Evolutionary conservation across 53 echinoderm and acorn worm genomes (phyloP).

Genomic region (Patiria pectinifera): DNA sequence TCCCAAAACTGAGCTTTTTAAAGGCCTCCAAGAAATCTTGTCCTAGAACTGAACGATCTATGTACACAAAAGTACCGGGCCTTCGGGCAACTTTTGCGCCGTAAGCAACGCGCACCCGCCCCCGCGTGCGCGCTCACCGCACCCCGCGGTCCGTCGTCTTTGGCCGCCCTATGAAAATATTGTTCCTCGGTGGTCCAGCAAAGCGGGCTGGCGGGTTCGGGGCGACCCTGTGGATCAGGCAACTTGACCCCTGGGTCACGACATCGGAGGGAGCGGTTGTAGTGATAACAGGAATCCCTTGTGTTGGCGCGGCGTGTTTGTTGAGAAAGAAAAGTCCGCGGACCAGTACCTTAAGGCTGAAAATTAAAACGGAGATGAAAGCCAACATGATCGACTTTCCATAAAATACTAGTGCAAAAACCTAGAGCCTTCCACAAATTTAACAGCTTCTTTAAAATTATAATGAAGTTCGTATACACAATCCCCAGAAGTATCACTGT

Average conservation of each 20-base stretch:
- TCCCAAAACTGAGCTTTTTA: too few relatives aligned
- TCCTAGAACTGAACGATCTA: too few relatives aligned
- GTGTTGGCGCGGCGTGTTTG: conserved; percentile 36
- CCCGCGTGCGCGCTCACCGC: not conserved
- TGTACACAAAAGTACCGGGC: too few relatives aligned
- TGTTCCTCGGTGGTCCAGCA: conserved; percentile 61
- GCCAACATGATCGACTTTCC: not conserved
- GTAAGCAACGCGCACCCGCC: not conserved
- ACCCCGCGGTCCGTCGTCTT: conserved; percentile 33
- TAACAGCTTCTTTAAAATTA: too few relatives aligned
- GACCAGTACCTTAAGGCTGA: not conserved
- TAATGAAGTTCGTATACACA: too few relatives aligned
- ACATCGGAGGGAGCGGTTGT: conserved; percentile 33
- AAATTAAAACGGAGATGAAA: not conserved
- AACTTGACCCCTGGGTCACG: conserved; percentile 59
- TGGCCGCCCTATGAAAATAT: conserved; percentile 56
- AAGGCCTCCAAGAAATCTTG: too few relatives aligned
- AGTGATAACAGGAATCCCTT: conserved; percentile 8
- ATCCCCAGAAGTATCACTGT: too few relatives aligned
- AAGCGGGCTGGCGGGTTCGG: not conserved
- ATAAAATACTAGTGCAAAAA: not conserved
- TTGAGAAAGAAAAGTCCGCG: not conserved
- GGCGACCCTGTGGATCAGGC: conserved; percentile 32
- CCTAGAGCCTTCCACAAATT: not conserved
- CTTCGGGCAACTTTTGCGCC: not conserved